Percentiles rank a stretch among this genome's conserved stretches.
These are phyloP conservation scores for Cyanoramphus novaezelandiae DNA, from an alignment of 2,113 vertebrate species.

Conservation along the genomic window DNA sequence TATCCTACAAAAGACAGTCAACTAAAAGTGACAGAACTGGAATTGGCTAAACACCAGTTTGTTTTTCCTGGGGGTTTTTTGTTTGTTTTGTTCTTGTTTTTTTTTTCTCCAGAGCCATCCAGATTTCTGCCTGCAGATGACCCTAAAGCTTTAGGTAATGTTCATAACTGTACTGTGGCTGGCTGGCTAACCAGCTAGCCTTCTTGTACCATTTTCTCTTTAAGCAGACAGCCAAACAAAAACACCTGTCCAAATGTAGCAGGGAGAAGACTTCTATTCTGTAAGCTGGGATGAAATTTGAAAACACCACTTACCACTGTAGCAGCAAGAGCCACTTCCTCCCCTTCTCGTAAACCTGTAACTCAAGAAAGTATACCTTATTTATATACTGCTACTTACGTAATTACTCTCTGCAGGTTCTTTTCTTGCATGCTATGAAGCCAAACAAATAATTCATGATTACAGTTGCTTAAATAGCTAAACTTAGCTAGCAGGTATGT, in stretches of 20 bases:
- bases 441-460: not conserved
- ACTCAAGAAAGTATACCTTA: not conserved
- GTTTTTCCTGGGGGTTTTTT: not conserved
- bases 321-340: constrained; percentile 50
- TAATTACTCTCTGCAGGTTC: not conserved
- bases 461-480: not conserved
- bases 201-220: not conserved
- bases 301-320: constrained; percentile 21
- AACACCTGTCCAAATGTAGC: not conserved
- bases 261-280: not conserved
- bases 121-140: not conserved
- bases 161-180: not conserved
- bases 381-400: not conserved
- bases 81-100: not conserved
- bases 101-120: not conserved
- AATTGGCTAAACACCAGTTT: not conserved
- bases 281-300: not conserved
- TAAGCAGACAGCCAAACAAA: not conserved
- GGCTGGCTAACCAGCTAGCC: not conserved
- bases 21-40: not conserved
- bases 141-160: not conserved
- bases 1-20: not conserved
- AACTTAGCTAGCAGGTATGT: not conserved
- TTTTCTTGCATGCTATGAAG: not conserved
- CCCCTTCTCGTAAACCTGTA: constrained; percentile 49